A percentile compares a stretch with the other conserved stretches of the same genome.
phyloP scores from a whole-genome alignment of 2,113 vertebrate species.

The Holacanthus passer region DNA sequence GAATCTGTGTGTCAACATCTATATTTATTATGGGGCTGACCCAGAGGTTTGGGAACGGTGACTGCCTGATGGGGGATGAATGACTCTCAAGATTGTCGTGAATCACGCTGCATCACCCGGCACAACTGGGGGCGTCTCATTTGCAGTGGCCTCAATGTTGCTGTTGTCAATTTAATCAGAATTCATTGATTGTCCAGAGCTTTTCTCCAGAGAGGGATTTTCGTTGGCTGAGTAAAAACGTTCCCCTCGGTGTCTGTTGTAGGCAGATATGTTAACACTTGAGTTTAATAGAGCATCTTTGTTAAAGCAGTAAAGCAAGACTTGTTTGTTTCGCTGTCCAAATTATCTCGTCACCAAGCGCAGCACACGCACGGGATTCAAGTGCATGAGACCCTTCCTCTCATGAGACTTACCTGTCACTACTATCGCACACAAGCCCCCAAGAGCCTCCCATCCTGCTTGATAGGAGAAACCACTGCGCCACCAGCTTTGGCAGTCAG shows the following conservation, averaged over 20 bases:
- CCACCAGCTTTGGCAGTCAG: slow-evolving; percentile 5
- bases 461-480: slow-evolving; percentile 27
- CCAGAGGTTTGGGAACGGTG: slow-evolving; percentile 62
- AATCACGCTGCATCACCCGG: slow-evolving; percentile 49
- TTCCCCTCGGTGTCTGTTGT: not conserved
- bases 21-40: slow-evolving; percentile 77
- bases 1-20: slow-evolving; percentile 76
- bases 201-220: slow-evolving; percentile 41
- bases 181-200: slow-evolving; percentile 67
- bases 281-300: slow-evolving; percentile 52
- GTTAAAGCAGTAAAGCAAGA: slow-evolving; percentile 34
- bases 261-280: slow-evolving; percentile 34
- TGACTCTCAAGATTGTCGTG: slow-evolving; percentile 64
- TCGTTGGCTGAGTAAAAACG: slow-evolving; percentile 27
- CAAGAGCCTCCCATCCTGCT: not conserved
- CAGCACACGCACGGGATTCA: not conserved
- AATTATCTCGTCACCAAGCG: slow-evolving; percentile 30
- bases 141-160: slow-evolving; percentile 5
- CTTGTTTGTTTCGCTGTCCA: slow-evolving; percentile 42
- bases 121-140: slow-evolving; percentile 42
- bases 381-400: slow-evolving; percentile 31
- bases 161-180: slow-evolving; percentile 64
- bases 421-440: slow-evolving; percentile 2
- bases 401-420: slow-evolving; percentile 55
- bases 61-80: slow-evolving; percentile 60